phyloP scores from a whole-genome alignment of 2,888 invertebrate genomes.

The Drosophila nr. fundita region DNA sequence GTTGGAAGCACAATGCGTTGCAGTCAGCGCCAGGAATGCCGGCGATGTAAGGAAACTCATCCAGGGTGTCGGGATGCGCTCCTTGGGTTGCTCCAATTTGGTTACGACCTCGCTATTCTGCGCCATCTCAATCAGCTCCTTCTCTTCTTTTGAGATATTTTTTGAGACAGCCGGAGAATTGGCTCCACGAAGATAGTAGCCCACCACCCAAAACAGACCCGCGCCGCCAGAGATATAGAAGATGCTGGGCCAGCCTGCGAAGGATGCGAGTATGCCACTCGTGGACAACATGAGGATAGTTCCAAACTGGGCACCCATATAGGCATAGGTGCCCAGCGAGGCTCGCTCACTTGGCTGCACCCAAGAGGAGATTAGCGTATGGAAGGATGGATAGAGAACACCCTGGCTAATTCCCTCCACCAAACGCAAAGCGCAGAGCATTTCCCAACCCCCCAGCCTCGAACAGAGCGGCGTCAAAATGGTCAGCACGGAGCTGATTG shows the following conservation, averaged over 20 bases:
- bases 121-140: slow-evolving; percentile 88
- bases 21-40: slow-evolving; percentile 88
- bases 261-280: slow-evolving; percentile 89
- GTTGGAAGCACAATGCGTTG: slow-evolving; percentile 85
- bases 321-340: slow-evolving; percentile 86
- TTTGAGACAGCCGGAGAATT: slow-evolving; percentile 87
- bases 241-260: slow-evolving; percentile 88
- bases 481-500: slow-evolving; percentile 88
- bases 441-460: slow-evolving; percentile 87
- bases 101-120: slow-evolving; percentile 71
- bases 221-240: slow-evolving; percentile 88
- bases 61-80: slow-evolving; percentile 86
- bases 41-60: slow-evolving; percentile 87
- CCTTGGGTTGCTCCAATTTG: slow-evolving; percentile 49
- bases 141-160: slow-evolving; percentile 88
- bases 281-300: slow-evolving; percentile 88
- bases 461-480: slow-evolving; percentile 89
- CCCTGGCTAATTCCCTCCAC: slow-evolving; percentile 91
- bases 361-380: slow-evolving; percentile 91
- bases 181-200: slow-evolving; percentile 87
- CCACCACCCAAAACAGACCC: slow-evolving; percentile 86
- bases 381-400: slow-evolving; percentile 89
- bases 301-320: slow-evolving; percentile 89
- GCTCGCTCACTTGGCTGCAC: slow-evolving; percentile 88
- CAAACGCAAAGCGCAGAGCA: slow-evolving; percentile 87